Percentiles rank a stretch among this genome's conserved stretches.
Evolutionary conservation across 1,140 invertebrate genomes (phyloP).

Genomic region (Lutraria rhynchaena): DNA sequence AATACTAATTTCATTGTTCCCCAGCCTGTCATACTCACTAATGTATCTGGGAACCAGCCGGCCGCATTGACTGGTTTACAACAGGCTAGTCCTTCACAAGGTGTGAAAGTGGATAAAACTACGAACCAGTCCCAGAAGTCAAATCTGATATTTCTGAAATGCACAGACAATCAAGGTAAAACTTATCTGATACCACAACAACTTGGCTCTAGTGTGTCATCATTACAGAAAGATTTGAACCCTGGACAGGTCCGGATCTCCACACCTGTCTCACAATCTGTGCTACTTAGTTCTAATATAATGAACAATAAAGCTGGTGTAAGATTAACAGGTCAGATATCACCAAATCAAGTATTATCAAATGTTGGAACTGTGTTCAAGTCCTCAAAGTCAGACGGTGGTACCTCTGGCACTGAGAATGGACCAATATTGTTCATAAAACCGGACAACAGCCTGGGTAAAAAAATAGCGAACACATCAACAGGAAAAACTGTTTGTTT

Average conservation of each 20-base stretch:
- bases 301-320: neutral
- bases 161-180: conserved; percentile 63
- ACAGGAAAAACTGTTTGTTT: conserved; percentile 1
- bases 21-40: conserved; percentile 36
- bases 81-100: neutral
- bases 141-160: conserved; percentile 58
- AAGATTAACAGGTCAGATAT: neutral
- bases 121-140: conserved; percentile 41
- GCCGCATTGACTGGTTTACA: conserved; percentile 13
- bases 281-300: conserved; percentile 11
- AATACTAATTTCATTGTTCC: conserved; percentile 34
- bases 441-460: conserved; percentile 36
- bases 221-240: neutral
- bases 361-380: neutral
- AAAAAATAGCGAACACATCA: conserved; percentile 10
- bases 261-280: conserved; percentile 4
- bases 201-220: conserved; percentile 27
- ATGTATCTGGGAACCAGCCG: conserved; percentile 10
- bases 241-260: conserved; percentile 4
- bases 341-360: neutral
- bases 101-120: conserved; percentile 9
- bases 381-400: neutral
- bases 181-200: conserved; percentile 65
- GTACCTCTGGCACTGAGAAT: conserved; percentile 33
- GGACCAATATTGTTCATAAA: conserved; percentile 55